Conservation (phyloP, 2,797 vertebrate genomes). For the Diplodus puntazzo region DNA sequence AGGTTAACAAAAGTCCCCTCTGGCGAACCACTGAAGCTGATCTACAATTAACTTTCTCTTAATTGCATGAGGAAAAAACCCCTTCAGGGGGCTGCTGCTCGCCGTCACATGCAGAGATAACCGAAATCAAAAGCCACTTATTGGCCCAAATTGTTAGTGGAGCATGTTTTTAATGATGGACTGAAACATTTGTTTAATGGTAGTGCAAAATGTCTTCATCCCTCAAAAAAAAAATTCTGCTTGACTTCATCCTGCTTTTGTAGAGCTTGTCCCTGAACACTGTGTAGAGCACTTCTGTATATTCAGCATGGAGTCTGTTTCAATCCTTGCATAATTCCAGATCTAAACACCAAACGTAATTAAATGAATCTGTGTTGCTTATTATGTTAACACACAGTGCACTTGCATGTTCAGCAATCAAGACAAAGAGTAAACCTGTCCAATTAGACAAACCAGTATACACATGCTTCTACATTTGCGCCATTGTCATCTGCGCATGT, state of each 20-base stretch:
- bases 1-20: conserved; percentile 61
- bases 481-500: conserved; percentile 22
- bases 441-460: conserved; percentile 23
- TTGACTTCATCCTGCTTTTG: neutral
- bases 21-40: conserved; percentile 55
- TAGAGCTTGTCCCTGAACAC: conserved; percentile 6
- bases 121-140: conserved; percentile 41
- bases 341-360: conserved; percentile 48
- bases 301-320: conserved; percentile 1
- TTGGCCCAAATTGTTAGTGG: conserved; percentile 27
- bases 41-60: conserved; percentile 72
- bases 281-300: neutral
- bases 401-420: conserved; percentile 15
- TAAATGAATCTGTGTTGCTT: conserved; percentile 37
- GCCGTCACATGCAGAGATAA: conserved; percentile 35
- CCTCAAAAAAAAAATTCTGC: neutral
- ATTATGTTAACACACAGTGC: conserved; percentile 33
- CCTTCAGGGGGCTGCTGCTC: conserved; percentile 26
- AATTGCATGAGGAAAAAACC: conserved; percentile 64
- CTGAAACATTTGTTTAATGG: neutral
- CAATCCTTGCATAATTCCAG: neutral
- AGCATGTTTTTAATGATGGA: conserved; percentile 41
- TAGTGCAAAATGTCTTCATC: conserved; percentile 3
- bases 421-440: conserved; percentile 34
- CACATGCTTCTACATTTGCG: conserved; percentile 17